A percentile compares a stretch with the other conserved stretches of the same genome.
phyloP scores from a whole-genome alignment of 2,797 vertebrate genomes.

The Microchirus variegatus region DNA sequence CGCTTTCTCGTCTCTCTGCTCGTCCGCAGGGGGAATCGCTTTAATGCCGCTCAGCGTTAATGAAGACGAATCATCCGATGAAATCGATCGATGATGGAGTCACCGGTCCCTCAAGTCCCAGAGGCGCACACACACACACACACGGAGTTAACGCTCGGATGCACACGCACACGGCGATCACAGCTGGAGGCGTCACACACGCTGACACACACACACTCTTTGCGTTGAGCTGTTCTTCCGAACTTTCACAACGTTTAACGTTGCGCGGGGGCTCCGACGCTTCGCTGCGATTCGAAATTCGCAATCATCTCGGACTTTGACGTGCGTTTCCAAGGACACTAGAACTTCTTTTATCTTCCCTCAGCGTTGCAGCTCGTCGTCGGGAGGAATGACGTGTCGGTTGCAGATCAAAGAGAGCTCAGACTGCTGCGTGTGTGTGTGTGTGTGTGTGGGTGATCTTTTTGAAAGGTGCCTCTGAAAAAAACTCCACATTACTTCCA shows the following conservation, averaged over 20 bases:
- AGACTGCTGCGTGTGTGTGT: conserved; percentile 10
- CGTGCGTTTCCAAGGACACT: conserved; percentile 23
- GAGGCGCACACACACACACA: not conserved
- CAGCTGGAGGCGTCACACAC: conserved; percentile 1
- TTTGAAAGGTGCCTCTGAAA: too few relatives aligned
- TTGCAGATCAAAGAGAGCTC: conserved; percentile 54
- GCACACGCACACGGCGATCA: not conserved
- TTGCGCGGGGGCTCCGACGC: not conserved
- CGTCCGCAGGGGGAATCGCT: conserved; percentile 38
- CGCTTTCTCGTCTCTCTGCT: conserved; percentile 11
- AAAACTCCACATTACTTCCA: too few relatives aligned
- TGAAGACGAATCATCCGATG: conserved; percentile 80
- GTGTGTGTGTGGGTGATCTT: not conserved
- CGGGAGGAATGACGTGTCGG: conserved; percentile 42
- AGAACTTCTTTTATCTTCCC: conserved; percentile 1
- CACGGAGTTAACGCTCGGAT: conserved; percentile 1
- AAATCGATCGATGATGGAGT: conserved; percentile 74
- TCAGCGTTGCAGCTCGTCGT: conserved; percentile 18
- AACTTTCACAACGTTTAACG: not conserved
- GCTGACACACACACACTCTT: conserved; percentile 2
- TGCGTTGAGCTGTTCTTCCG: conserved; percentile 1
- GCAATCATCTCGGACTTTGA: conserved; percentile 1
- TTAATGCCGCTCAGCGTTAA: conserved; percentile 73
- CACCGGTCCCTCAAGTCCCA: conserved; percentile 45
- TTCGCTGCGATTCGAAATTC: conserved; percentile 35